Conservation (phyloP, 2,888 invertebrate species). For the Dioctria linearis region DNA sequence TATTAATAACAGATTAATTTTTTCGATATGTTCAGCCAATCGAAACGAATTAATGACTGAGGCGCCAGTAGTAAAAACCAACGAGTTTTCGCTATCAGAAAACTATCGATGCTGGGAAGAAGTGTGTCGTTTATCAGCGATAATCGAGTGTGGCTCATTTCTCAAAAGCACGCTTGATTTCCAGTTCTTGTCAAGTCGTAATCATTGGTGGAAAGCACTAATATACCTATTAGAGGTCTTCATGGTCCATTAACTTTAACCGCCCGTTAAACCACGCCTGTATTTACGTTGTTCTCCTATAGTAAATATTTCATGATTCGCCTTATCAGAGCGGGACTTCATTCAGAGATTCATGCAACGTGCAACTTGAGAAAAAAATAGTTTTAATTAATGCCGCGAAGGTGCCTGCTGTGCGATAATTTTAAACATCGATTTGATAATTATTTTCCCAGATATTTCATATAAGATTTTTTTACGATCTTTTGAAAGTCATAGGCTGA, state of each 20-base stretch:
- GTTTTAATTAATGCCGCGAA: not conserved
- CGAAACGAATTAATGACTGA: not conserved
- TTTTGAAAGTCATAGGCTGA: too few species aligned
- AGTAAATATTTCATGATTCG: not conserved
- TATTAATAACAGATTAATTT: too few species aligned
- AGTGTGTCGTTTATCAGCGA: conserved; percentile 5
- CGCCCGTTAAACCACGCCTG: conserved; percentile 28
- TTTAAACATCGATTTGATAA: not conserved
- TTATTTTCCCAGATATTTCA: too few species aligned
- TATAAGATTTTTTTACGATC: too few species aligned
- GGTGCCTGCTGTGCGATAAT: not conserved
- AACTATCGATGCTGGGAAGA: conserved; percentile 7
- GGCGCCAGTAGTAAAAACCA: not conserved
- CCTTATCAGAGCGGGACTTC: not conserved
- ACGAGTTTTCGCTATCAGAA: conserved; percentile 10
- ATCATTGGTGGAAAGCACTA: conserved; percentile 36
- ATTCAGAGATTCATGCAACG: not conserved
- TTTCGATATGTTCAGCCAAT: not conserved
- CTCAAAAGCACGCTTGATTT: conserved; percentile 26
- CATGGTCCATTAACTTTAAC: conserved; percentile 28
- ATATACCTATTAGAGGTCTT: conserved; percentile 35
- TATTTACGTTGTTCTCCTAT: not conserved
- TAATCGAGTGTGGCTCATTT: conserved; percentile 22
- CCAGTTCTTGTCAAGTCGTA: conserved; percentile 38
- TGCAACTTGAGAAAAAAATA: too few species aligned